Evolutionary conservation across 2,113 vertebrate genomes (phyloP).

Genomic region (Tichodroma muraria): DNA sequence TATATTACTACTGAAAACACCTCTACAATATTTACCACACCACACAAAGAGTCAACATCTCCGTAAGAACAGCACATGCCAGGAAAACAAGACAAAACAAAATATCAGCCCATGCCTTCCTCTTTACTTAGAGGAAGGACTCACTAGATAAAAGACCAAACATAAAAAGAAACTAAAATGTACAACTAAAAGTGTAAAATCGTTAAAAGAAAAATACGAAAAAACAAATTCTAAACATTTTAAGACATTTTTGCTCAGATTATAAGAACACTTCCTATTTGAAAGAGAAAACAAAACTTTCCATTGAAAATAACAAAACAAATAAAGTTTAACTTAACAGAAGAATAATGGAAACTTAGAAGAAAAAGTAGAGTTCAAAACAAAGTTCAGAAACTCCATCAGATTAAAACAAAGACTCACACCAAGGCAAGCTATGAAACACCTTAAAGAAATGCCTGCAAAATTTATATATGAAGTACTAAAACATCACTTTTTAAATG

Average conservation of each 20-base stretch:
- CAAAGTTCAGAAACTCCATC: not conserved
- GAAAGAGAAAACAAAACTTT: not conserved
- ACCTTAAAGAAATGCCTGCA: not conserved
- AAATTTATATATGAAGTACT: not conserved
- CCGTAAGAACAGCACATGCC: not conserved
- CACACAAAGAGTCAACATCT: not conserved
- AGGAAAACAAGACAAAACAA: not conserved
- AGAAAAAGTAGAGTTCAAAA: not conserved
- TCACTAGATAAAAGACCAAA: not conserved
- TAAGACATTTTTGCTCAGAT: not conserved
- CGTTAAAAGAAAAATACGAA: not conserved
- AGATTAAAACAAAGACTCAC: not conserved
- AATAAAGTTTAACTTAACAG: not conserved
- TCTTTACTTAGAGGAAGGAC: not conserved
- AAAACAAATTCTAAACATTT: no score
- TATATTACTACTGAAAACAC: not conserved
- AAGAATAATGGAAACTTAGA: not conserved
- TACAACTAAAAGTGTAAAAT: not conserved
- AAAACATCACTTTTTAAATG: not conserved
- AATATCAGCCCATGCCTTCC: not conserved
- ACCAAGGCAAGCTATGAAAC: not conserved
- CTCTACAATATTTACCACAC: not conserved
- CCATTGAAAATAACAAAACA: not conserved
- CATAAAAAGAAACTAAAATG: not conserved
- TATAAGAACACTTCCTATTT: not conserved